These are phyloP conservation scores for Crepidodera aurea DNA, from an alignment of 2,888 invertebrate species.

Conservation along the genomic window DNA sequence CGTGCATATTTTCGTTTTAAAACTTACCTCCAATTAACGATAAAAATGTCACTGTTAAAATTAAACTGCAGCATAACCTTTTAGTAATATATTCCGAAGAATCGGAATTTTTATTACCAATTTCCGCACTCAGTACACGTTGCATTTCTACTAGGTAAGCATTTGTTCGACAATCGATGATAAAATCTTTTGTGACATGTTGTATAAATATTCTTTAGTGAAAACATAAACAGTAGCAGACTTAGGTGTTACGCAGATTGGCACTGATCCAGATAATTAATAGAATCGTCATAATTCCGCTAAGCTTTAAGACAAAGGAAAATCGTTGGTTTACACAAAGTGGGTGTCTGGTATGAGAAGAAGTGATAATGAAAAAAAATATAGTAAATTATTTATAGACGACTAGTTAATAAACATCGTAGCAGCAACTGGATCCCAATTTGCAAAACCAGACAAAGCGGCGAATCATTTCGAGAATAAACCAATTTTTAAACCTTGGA, in stretches of 20 bases:
- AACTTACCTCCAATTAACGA: constrained; percentile 60
- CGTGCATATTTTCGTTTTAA: neutral
- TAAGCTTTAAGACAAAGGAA: neutral
- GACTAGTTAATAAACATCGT: no score
- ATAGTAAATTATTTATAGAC: no score
- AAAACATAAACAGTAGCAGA: constrained; percentile 30
- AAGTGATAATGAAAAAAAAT: neutral
- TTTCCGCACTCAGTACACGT: constrained; percentile 62
- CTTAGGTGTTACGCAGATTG: constrained; percentile 29
- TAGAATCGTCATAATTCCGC: neutral
- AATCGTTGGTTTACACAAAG: neutral
- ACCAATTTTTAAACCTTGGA: no score
- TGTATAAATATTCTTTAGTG: constrained; percentile 28
- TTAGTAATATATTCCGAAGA: constrained; percentile 55
- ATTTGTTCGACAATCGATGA: constrained; percentile 12
- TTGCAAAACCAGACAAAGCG: no score
- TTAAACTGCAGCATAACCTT: constrained; percentile 57
- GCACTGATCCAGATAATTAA: constrained; percentile 25
- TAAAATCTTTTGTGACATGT: constrained; percentile 27
- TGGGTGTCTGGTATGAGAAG: no score
- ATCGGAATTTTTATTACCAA: constrained; percentile 53
- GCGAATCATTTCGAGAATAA: no score
- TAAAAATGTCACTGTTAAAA: constrained; percentile 62
- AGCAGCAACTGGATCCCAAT: no score
- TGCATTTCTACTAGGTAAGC: constrained; percentile 54